Base-by-base conservation (phyloP, 2,113 vertebrate species). In the Promerops cafer region DNA sequence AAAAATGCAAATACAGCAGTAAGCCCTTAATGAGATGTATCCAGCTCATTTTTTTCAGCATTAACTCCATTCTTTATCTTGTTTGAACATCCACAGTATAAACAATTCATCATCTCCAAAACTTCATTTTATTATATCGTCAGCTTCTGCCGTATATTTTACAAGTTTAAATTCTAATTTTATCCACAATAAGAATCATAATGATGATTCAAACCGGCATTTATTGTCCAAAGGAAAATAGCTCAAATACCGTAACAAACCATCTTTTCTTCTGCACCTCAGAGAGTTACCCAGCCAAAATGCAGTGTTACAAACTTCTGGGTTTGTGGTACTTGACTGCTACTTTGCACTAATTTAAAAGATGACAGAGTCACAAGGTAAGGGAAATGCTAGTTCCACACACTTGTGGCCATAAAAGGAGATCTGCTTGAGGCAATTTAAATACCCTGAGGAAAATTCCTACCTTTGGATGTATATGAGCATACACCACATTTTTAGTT, bases 1-100 rank as follows among this genome's bases (percentile, higher is more conserved):
- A 93, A 96, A 98, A 98, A 96, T 96, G 97, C 97, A 96, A 98
- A 98, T 97, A 95, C 77, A 97, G 95, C 96, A 96, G 78, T 94
- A 93, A 91, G 83, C 79, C 45, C 74, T 95, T 98, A 97, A 98
- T 97, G 96, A 97, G 96, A 97, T 96, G 92, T 85, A 97, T 96
- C 90, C 90, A 96, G 64, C 90, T 94, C 80, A 87, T 97, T 97
- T 96, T 97, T 97, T 98, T 97, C 97, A 66, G 42, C 87, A 94
- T 97, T 97, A 97, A 95, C 78, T 94, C 85, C 77, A 93, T 97
- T 83, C 35, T 92, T 93, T 92, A 83, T 95, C 93, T 83, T 80
- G 19, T 83, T 93, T 78, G 71, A 94, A 54, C 78, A 96, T 91
- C 82, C 95, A 78, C 57, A 69, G 35, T 61, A 87, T 71, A 78